Base-by-base conservation (phyloP, 2,888 invertebrate species). In the Phalera bucephala region DNA sequence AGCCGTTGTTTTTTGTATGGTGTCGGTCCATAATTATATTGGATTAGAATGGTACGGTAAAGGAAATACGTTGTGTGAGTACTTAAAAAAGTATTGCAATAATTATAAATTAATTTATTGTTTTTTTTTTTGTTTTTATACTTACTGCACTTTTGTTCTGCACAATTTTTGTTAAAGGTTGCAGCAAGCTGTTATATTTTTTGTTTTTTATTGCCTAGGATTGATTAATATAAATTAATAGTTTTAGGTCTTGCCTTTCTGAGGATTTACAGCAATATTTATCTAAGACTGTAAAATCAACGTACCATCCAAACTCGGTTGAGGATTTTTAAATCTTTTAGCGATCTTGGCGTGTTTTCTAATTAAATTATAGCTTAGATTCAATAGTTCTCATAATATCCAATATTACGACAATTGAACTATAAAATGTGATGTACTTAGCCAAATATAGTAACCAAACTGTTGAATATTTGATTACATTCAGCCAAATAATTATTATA, bases 401-500 rank as follows among this genome's bases (percentile, higher is more conserved):
- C 31, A 49, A 54, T 51, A 33, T 48, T 54, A 50, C 36, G 28
- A 40, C 31, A 37, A 41, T 39, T 51, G 27, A 50, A 41, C 15
- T 40, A 40, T 39, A 40, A 35, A 40, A 38, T 42, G 35, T 56
- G 27, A 30, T 38, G 23, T 50, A 47, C 48, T 48, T 56, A 52
- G 61, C 70, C 66, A 66, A 64, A 62, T 64, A 63, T 56, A 42
- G 53, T 70, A 59, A 64, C 62, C 63, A 72, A 72, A 73, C 64
- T 48, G 49, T 63, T 58, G 47, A 51, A 61, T 46, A 51, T 40
- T 49, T 41, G 36, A 45, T 48, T 52, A 52, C 36, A 49, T 45
- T 59, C 34, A 55, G 66, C 66, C 65, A 65, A 63, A 60, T 55
- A 59, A 52, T 52, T 55, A 55, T 35, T 43, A 43, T 40, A 40